These are phyloP conservation scores for Molanna angustata DNA, from an alignment of 2,888 invertebrate genomes.

Conservation along the genomic window DNA sequence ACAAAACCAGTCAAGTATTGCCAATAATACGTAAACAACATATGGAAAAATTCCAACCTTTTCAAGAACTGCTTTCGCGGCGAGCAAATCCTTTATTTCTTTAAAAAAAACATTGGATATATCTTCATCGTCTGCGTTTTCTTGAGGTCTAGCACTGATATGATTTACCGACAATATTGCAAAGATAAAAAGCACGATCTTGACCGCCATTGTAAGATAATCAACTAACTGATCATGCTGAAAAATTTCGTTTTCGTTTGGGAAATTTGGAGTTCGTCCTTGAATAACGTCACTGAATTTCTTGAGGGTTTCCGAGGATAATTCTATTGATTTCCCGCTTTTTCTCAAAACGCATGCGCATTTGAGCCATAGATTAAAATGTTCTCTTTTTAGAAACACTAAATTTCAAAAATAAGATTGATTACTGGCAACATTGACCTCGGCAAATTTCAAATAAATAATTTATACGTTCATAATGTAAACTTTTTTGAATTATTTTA, in stretches of 20 bases:
- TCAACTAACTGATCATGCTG: slow-evolving; percentile 10
- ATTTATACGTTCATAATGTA: too few relatives aligned
- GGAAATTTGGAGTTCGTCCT: slow-evolving; percentile 8
- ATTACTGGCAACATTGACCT: too few relatives aligned
- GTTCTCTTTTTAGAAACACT: too few relatives aligned
- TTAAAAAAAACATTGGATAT: slow-evolving; percentile 47
- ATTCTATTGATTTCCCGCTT: slow-evolving; percentile 14
- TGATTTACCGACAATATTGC: neutral
- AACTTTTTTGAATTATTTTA: too few relatives aligned
- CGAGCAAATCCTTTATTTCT: slow-evolving; percentile 52
- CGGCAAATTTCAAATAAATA: too few relatives aligned
- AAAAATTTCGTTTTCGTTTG: neutral
- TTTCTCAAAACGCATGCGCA: slow-evolving; percentile 5
- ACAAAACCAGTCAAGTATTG: neutral
- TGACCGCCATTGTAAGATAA: slow-evolving; percentile 17
- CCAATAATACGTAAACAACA: neutral
- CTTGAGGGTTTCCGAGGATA: neutral
- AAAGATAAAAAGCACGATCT: slow-evolving; percentile 11
- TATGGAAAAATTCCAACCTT: slow-evolving; percentile 35
- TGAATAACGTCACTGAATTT: slow-evolving; percentile 11
- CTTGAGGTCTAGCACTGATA: slow-evolving; percentile 14
- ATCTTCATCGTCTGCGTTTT: slow-evolving; percentile 10
- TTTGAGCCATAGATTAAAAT: too few relatives aligned
- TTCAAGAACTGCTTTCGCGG: slow-evolving; percentile 42
- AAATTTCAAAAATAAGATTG: too few relatives aligned